phyloP scores from a whole-genome alignment of 2,888 invertebrate species.

The Eumerus sabulonum region DNA sequence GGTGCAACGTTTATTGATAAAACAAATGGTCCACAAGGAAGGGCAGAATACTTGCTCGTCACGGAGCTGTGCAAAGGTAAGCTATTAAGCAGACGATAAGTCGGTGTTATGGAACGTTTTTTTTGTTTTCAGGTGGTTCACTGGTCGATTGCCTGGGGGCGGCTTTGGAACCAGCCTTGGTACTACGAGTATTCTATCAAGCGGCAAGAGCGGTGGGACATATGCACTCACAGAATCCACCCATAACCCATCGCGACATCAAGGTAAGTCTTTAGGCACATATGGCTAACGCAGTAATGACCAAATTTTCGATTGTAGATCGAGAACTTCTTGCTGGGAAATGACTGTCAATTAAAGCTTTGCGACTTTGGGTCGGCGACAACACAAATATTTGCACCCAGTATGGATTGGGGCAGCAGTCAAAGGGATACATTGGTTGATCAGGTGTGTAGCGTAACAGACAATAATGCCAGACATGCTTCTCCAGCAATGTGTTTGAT shows the following conservation, averaged over 20 bases:
- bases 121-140: constrained; percentile 74
- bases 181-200: constrained; percentile 94
- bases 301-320: constrained; percentile 79
- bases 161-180: constrained; percentile 80
- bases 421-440: constrained; percentile 95
- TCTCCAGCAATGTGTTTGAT: too few species aligned
- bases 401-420: constrained; percentile 94
- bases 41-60: constrained; percentile 93
- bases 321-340: constrained; percentile 95
- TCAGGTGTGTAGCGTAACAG: constrained; percentile 85
- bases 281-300: background rate
- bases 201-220: constrained; percentile 93
- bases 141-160: constrained; percentile 76
- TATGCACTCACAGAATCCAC: constrained; percentile 93
- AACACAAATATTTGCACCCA: constrained; percentile 88
- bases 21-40: constrained; percentile 87
- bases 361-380: constrained; percentile 99
- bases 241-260: constrained; percentile 97
- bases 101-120: too few species aligned
- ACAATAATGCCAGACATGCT: too few species aligned
- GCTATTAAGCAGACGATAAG: too few species aligned
- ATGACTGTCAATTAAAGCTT: constrained; percentile 91
- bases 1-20: constrained; percentile 91
- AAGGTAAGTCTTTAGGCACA: constrained; percentile 83
- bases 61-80: constrained; percentile 95